phyloP scores from a whole-genome alignment of 2,113 vertebrate species.

The Anhinga rufa region DNA sequence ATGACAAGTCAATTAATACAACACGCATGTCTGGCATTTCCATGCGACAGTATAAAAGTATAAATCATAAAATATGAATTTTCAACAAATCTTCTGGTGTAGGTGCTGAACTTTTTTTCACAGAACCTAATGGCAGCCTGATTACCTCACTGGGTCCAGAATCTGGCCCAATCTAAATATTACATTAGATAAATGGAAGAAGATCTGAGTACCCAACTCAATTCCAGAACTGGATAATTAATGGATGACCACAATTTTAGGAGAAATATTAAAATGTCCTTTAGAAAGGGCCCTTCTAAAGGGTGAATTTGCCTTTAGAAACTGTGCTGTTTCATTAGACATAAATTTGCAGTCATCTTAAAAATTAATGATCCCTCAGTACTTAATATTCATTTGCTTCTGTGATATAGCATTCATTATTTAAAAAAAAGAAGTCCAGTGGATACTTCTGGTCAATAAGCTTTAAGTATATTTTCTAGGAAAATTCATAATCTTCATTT shows the following conservation, averaged over 20 bases:
- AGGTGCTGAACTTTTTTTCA: background rate
- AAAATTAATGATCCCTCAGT: background rate
- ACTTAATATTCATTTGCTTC: background rate
- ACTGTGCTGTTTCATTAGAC: background rate
- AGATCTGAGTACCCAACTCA: background rate
- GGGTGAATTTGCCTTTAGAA: background rate
- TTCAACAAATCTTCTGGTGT: background rate
- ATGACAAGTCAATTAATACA: background rate
- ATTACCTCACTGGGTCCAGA: background rate
- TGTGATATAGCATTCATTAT: background rate
- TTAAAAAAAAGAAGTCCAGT: background rate
- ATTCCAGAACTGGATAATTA: background rate
- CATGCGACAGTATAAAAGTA: background rate
- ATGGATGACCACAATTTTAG: background rate
- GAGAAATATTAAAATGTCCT: background rate
- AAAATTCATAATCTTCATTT: background rate
- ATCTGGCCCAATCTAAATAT: background rate
- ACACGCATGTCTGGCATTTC: background rate
- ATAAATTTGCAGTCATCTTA: background rate
- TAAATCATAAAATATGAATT: background rate
- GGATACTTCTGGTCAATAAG: background rate
- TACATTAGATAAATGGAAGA: background rate
- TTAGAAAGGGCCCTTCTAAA: background rate
- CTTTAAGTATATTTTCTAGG: background rate
- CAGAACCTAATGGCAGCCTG: background rate